Evolutionary conservation across 2,113 vertebrate genomes (phyloP).

Genomic region (Scomber scombrus): DNA sequence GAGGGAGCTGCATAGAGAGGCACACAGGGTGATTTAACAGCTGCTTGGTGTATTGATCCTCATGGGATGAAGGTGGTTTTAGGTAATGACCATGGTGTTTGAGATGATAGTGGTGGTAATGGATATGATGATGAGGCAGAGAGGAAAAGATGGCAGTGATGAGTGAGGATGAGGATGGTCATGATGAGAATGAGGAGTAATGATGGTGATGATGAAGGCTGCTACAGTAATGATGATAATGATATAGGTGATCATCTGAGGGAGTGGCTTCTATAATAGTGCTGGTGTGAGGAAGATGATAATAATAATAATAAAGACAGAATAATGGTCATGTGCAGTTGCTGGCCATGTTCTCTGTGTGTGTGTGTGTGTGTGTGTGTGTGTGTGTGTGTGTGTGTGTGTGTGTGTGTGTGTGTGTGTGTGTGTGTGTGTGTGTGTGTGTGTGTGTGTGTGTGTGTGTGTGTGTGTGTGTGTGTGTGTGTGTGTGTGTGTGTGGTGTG

Average conservation of each 20-base stretch:
- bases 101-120: constrained; percentile 37
- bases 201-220: constrained; percentile 11
- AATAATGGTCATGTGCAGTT: neutral
- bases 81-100: constrained; percentile 31
- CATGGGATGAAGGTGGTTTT: neutral
- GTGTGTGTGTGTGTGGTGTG: constrained; percentile 26
- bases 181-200: constrained; percentile 7
- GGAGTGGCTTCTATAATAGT: constrained; percentile 8
- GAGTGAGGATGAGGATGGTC: constrained; percentile 7
- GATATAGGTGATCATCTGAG: neutral
- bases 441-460: neutral
- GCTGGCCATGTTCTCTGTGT: neutral
- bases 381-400: constrained; percentile 20
- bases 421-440: constrained; percentile 21
- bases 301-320: constrained; percentile 13
- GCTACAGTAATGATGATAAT: constrained; percentile 13
- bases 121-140: constrained; percentile 25
- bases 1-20: neutral
- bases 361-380: constrained; percentile 6
- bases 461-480: neutral
- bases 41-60: constrained; percentile 46
- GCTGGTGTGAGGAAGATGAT: constrained; percentile 8
- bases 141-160: neutral
- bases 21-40: neutral
- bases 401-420: constrained; percentile 5